Percentiles rank a stretch among this genome's conserved stretches.
phyloP scores from a whole-genome alignment of 2,113 vertebrate genomes.

The Elaphurus davidianus region DNA sequence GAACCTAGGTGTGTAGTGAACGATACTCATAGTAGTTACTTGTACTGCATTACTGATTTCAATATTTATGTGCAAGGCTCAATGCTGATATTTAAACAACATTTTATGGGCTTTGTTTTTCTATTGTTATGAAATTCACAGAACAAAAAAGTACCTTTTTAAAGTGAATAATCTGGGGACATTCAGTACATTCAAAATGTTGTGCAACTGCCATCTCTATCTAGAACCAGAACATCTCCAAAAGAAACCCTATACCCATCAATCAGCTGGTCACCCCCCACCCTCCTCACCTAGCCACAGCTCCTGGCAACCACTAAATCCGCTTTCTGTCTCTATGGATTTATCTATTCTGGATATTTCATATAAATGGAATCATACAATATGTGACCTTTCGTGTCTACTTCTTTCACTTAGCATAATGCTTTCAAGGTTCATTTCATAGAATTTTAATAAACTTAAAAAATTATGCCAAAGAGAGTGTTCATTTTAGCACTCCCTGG shows the following conservation, averaged over 20 bases:
- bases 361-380: not conserved
- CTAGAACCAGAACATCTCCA: not conserved
- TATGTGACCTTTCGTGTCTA: not conserved
- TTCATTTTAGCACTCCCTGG: conserved; percentile 1
- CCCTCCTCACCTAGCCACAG: too few species aligned
- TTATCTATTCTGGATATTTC: not conserved
- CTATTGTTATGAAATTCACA: not conserved
- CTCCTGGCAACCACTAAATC: not conserved
- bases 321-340: not conserved
- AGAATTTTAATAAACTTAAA: conserved; percentile 47
- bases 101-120: not conserved
- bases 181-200: not conserved
- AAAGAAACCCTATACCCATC: not conserved
- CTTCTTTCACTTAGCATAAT: conserved; percentile 39
- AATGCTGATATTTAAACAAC: not conserved
- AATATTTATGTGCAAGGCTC: not conserved
- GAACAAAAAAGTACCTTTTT: not conserved
- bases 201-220: not conserved
- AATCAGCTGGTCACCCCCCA: not conserved
- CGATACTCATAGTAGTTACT: not conserved
- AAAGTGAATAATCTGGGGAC: not conserved
- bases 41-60: not conserved
- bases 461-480: not conserved
- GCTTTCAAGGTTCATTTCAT: conserved; percentile 21
- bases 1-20: not conserved